phyloP scores from a whole-genome alignment of 35 echinoderm and acorn worm genomes.

The Heliocidaris erythrogramma region DNA sequence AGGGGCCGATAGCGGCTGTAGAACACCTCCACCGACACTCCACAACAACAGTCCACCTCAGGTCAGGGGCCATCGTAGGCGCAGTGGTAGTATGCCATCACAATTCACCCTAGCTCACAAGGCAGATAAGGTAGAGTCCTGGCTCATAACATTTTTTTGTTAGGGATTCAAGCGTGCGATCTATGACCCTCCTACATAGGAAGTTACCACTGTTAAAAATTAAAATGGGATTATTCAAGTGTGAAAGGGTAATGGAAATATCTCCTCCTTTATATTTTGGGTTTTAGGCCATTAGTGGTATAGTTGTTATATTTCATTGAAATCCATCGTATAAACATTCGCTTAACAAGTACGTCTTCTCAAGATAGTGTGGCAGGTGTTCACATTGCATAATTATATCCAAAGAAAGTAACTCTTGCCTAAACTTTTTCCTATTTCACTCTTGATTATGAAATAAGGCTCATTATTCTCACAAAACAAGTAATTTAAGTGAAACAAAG shows the following conservation, averaged over 20 bases:
- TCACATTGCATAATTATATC: too few relatives aligned
- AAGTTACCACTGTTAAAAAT: not conserved
- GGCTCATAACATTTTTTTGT: not conserved
- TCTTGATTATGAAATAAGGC: too few relatives aligned
- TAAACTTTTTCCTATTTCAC: too few relatives aligned
- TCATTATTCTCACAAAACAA: too few relatives aligned
- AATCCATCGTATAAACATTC: too few relatives aligned
- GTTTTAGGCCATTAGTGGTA: not conserved
- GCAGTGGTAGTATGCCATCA: slow-evolving; percentile 48
- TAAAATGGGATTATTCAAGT: not conserved
- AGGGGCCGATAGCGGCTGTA: slow-evolving; percentile 33
- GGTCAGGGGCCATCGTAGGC: slow-evolving; percentile 51
- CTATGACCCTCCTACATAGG: not conserved
- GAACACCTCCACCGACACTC: slow-evolving; percentile 38
- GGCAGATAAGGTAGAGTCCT: slow-evolving; percentile 48
- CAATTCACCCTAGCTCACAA: slow-evolving; percentile 46
- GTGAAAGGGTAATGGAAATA: not conserved
- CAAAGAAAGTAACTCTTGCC: too few relatives aligned
- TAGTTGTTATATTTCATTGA: too few relatives aligned
- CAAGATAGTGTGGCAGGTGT: too few relatives aligned
- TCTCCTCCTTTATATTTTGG: not conserved
- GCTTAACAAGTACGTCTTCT: too few relatives aligned
- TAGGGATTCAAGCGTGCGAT: not conserved
- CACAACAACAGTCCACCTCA: slow-evolving; percentile 25
- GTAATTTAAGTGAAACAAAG: too few relatives aligned